Conservation (phyloP, 2,113 vertebrate genomes). For the Aspiorhynchus laticeps region DNA sequence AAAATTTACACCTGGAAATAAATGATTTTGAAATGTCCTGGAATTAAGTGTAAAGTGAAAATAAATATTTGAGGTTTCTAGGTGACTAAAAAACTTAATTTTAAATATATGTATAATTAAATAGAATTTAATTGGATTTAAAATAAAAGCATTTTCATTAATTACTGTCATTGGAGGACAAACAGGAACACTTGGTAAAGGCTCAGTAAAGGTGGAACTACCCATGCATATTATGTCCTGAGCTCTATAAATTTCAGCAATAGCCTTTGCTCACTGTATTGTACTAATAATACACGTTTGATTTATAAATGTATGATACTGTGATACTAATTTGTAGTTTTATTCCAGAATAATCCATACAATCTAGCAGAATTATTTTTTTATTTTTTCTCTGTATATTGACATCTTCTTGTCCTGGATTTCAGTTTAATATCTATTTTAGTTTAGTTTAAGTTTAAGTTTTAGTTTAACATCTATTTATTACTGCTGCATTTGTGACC, state of each 20-base stretch:
- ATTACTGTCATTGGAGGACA: too few relatives aligned
- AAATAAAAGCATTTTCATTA: background rate
- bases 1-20: background rate
- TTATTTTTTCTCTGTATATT: background rate
- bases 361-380: background rate
- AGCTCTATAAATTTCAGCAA: too few relatives aligned
- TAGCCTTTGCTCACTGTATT: too few relatives aligned
- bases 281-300: background rate
- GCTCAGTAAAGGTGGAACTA: too few relatives aligned
- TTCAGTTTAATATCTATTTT: constrained; percentile 58
- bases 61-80: background rate
- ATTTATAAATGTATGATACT: background rate
- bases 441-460: constrained; percentile 1
- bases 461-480: constrained; percentile 42
- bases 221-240: too few relatives aligned
- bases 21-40: background rate
- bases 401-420: too few relatives aligned
- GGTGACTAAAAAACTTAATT: background rate
- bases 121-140: too few relatives aligned
- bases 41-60: background rate
- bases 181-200: too few relatives aligned
- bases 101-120: too few relatives aligned
- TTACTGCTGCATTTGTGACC: constrained; percentile 42
- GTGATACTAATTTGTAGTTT: background rate
- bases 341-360: background rate